Conservation (phyloP, 2,888 invertebrate species). For the Dryomyza anilis region DNA sequence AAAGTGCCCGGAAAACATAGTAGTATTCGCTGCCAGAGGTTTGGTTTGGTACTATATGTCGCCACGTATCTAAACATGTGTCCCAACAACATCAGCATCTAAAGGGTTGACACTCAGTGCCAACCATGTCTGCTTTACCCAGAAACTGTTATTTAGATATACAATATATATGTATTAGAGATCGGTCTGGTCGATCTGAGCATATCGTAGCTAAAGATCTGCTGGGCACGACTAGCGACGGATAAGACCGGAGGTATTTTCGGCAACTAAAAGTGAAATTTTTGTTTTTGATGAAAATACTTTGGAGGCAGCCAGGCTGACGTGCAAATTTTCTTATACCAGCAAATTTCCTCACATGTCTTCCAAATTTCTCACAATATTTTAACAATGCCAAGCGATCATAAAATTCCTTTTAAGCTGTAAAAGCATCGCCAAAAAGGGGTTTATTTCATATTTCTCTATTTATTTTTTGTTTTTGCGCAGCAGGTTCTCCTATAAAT, state of each 20-base stretch:
- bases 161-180: no score
- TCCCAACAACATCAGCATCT: slow-evolving; percentile 41
- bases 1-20: slow-evolving; percentile 7
- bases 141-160: no score
- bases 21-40: slow-evolving; percentile 26
- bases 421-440: slow-evolving; percentile 50
- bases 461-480: slow-evolving; percentile 33
- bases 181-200: background rate
- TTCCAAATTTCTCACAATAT: slow-evolving; percentile 56
- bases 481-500: slow-evolving; percentile 34
- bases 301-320: no score
- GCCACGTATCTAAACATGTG: slow-evolving; percentile 56
- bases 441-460: slow-evolving; percentile 27
- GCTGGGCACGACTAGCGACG: slow-evolving; percentile 22
- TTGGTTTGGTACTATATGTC: slow-evolving; percentile 52
- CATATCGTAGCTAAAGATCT: slow-evolving; percentile 26
- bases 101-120: no score
- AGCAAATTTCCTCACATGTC: no score
- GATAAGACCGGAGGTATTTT: background rate
- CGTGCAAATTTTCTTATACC: no score
- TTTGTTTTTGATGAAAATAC: no score
- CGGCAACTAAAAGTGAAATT: background rate
- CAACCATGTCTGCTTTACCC: no score
- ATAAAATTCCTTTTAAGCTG: slow-evolving; percentile 59
- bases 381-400: slow-evolving; percentile 55